Percentiles rank a stretch among this genome's conserved stretches.
These are phyloP conservation scores for Synergus gifuensis DNA, from an alignment of 2,888 invertebrate species.

Conservation along the genomic window DNA sequence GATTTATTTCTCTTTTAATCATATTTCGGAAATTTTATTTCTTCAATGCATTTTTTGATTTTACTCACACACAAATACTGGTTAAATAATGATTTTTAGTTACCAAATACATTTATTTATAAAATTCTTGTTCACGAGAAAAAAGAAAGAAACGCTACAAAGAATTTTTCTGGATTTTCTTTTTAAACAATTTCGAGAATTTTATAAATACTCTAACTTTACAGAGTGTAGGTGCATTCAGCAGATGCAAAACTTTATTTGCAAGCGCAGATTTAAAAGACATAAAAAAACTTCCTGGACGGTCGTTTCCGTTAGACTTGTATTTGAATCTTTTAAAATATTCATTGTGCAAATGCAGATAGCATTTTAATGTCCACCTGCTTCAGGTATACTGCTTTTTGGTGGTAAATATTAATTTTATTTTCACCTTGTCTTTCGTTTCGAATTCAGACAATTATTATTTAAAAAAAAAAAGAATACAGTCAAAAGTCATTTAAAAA, in stretches of 20 bases:
- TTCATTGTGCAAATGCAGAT: constrained; percentile 25
- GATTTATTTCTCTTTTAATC: background rate
- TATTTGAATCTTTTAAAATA: constrained; percentile 1
- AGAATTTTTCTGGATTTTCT: too few species aligned
- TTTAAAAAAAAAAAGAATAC: background rate
- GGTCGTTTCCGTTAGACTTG: background rate
- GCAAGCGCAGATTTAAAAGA: background rate
- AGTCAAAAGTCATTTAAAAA: background rate
- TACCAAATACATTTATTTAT: background rate
- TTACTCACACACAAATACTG: too few species aligned
- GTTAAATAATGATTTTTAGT: background rate
- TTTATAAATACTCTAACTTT: background rate
- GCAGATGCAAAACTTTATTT: background rate
- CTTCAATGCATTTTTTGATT: background rate
- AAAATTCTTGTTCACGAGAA: background rate
- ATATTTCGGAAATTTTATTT: background rate
- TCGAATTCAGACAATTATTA: background rate
- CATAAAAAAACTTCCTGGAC: background rate
- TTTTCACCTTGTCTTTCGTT: background rate
- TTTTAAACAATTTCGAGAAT: too few species aligned
- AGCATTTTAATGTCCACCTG: background rate
- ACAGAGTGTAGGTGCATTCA: background rate
- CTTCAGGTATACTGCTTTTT: background rate
- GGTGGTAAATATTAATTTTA: background rate
- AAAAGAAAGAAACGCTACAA: background rate